These are phyloP conservation scores for Mizuhopecten yessoensis DNA, from an alignment of 1,140 invertebrate genomes.

Conservation along the genomic window DNA sequence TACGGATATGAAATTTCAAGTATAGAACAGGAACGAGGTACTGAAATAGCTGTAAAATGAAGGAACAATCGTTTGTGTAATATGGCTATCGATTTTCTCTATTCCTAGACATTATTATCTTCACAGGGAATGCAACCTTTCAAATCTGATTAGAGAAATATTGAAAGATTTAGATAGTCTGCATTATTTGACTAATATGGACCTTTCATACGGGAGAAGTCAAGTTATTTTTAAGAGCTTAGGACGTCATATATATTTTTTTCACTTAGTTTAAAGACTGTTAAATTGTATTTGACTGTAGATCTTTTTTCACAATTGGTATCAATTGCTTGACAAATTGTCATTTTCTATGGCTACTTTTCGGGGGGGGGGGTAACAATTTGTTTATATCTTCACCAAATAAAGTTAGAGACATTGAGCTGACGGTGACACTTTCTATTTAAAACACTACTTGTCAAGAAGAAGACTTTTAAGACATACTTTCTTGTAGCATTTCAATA, in stretches of 20 bases:
- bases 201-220: neutral
- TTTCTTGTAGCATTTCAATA: too few species aligned
- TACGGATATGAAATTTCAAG: constrained; percentile 35
- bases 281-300: too few species aligned
- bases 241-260: neutral
- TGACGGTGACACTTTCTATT: too few species aligned
- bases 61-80: neutral
- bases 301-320: too few species aligned
- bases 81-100: neutral
- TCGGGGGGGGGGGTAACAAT: too few species aligned
- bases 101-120: neutral
- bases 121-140: neutral
- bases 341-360: too few species aligned
- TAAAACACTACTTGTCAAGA: too few species aligned
- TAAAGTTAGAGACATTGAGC: too few species aligned
- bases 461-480: too few species aligned
- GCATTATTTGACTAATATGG: neutral
- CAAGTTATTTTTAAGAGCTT: neutral
- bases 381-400: too few species aligned
- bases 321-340: too few species aligned
- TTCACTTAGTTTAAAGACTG: too few species aligned
- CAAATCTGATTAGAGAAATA: neutral
- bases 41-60: neutral
- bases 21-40: neutral
- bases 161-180: neutral